These are phyloP conservation scores for Tetragonula clypearis DNA, from an alignment of 1,140 invertebrate genomes.

Conservation along the genomic window DNA sequence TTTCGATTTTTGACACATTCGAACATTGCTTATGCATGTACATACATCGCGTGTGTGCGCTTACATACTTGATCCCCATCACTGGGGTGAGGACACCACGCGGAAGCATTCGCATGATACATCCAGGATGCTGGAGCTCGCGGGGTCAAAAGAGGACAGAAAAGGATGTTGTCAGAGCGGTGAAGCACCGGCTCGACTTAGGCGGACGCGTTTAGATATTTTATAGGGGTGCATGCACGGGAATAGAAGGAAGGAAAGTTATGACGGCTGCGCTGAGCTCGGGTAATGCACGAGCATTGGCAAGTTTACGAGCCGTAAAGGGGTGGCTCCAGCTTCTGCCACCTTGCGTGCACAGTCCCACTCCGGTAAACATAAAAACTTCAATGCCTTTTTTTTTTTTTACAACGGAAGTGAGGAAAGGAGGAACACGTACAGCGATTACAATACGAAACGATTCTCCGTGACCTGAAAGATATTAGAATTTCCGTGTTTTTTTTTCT, in stretches of 20 bases:
- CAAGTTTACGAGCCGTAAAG: conserved; percentile 60
- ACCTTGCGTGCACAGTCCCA: background rate
- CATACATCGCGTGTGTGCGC: no score
- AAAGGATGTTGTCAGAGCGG: conserved; percentile 1
- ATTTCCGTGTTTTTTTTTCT: background rate
- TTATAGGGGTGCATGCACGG: conserved; percentile 64
- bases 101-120: conserved; percentile 7
- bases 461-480: conserved; percentile 16
- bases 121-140: conserved; percentile 25
- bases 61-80: no score
- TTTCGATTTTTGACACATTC: no score
- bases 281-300: conserved; percentile 51
- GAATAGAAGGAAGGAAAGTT: conserved; percentile 73
- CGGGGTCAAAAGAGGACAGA: background rate
- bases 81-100: background rate
- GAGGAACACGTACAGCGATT: conserved; percentile 9
- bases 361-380: conserved; percentile 53
- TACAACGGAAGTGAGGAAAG: background rate
- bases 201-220: conserved; percentile 68
- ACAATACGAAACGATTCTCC: conserved; percentile 3
- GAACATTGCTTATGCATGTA: no score
- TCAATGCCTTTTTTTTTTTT: conserved; percentile 6
- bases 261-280: conserved; percentile 61
- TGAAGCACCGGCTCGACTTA: conserved; percentile 62
- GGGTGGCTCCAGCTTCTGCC: background rate